A percentile compares a stretch with the other conserved stretches of the same genome.
phyloP scores from a whole-genome alignment of 2,113 vertebrate species.

The Heloderma charlesbogerti region DNA sequence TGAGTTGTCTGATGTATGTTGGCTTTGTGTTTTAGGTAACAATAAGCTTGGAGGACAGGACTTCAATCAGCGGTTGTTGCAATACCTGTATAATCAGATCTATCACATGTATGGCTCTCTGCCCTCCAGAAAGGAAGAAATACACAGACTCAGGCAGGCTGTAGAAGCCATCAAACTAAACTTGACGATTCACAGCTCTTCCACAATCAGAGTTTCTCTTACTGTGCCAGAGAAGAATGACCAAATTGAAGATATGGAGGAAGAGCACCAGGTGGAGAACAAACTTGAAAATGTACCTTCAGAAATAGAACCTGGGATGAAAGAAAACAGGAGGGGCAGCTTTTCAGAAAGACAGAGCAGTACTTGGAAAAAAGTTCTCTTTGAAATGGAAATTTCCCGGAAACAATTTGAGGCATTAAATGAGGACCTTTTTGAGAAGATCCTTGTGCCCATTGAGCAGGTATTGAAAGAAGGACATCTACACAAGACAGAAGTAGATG shows the following conservation, averaged over 20 bases:
- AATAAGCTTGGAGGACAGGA: constrained; percentile 98
- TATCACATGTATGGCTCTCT: constrained; percentile 81
- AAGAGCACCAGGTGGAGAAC: neutral
- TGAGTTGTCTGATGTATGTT: constrained; percentile 36
- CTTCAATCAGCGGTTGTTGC: constrained; percentile 94
- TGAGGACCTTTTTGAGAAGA: constrained; percentile 94
- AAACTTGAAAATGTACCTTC: neutral
- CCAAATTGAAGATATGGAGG: constrained; percentile 30
- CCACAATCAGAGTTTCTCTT: constrained; percentile 78
- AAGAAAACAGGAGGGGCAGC: neutral
- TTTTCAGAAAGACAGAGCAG: neutral
- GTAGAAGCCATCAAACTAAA: constrained; percentile 94
- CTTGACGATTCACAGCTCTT: constrained; percentile 83
- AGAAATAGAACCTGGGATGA: neutral
- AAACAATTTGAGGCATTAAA: constrained; percentile 91
- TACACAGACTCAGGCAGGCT: constrained; percentile 89
- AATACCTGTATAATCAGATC: constrained; percentile 84
- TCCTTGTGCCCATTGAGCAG: constrained; percentile 88
- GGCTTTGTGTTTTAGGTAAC: constrained; percentile 83
- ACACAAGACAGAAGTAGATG: constrained; percentile 88
- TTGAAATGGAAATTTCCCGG: constrained; percentile 83
- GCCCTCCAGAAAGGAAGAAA: constrained; percentile 89
- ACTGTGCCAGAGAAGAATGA: constrained; percentile 72
- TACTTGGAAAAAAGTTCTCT: constrained; percentile 71
- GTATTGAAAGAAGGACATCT: constrained; percentile 90